A percentile compares a stretch with the other conserved stretches of the same genome.
Conservation (phyloP, 1,140 invertebrate genomes). For the Scaptomyza pallida region DNA sequence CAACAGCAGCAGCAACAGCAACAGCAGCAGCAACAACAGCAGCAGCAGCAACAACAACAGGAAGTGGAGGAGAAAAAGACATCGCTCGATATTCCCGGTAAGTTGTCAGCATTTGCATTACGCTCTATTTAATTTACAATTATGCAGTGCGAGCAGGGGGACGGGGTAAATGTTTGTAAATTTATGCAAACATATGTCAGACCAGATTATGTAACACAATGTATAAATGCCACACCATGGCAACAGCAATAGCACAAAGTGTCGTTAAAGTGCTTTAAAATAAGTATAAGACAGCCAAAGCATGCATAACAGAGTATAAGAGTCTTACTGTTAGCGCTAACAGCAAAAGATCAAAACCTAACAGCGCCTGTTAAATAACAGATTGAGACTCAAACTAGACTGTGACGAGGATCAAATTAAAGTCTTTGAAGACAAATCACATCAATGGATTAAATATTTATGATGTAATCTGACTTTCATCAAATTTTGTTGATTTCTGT, state of each 20-base stretch:
- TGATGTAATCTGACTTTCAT: neutral
- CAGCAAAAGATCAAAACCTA: neutral
- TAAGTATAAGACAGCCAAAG: neutral
- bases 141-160: conserved; percentile 50
- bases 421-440: too few species aligned
- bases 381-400: too few species aligned
- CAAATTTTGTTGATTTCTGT: conserved; percentile 6
- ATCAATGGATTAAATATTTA: conserved; percentile 1
- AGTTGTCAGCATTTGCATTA: conserved; percentile 63
- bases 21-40: conserved; percentile 30
- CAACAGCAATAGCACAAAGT: neutral
- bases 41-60: conserved; percentile 12
- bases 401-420: too few species aligned
- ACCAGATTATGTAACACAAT: conserved; percentile 72
- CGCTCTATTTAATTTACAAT: conserved; percentile 75
- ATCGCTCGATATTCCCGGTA: conserved; percentile 59
- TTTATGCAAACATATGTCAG: conserved; percentile 81
- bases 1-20: conserved; percentile 38
- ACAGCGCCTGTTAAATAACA: neutral
- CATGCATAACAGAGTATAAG: neutral
- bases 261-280: neutral
- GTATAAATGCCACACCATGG: conserved; percentile 40
- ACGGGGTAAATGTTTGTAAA: conserved; percentile 41
- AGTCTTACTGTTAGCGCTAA: neutral
- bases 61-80: conserved; percentile 26